These are phyloP conservation scores for Aleiodes testaceus DNA, from an alignment of 2,888 invertebrate genomes.

Conservation along the genomic window DNA sequence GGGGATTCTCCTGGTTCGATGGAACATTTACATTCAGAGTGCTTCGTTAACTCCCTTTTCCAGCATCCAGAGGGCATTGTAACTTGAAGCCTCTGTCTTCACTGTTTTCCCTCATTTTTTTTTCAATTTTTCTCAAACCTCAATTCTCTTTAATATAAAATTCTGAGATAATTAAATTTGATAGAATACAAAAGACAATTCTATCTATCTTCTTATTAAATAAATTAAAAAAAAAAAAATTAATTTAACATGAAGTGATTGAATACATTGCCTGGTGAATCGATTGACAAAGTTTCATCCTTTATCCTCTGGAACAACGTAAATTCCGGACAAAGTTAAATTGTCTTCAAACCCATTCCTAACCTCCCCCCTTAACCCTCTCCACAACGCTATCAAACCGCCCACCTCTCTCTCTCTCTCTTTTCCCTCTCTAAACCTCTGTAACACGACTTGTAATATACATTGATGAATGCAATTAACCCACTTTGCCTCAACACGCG, in stretches of 20 bases:
- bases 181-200: not conserved
- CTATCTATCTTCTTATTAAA: not conserved
- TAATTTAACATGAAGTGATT: conserved; percentile 21
- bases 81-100: conserved; percentile 40
- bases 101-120: not conserved
- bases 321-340: conserved; percentile 42
- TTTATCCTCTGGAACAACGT: conserved; percentile 26
- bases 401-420: conserved; percentile 10
- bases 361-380: not conserved
- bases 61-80: conserved; percentile 44
- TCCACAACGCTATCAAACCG: not conserved
- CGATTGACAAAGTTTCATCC: conserved; percentile 41
- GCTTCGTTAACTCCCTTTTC: conserved; percentile 56
- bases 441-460: conserved; percentile 33
- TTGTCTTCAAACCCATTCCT: conserved; percentile 35
- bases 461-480: conserved; percentile 54
- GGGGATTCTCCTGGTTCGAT: conserved; percentile 47
- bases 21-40: conserved; percentile 62
- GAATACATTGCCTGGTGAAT: conserved; percentile 35
- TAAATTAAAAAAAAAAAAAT: conserved; percentile 17
- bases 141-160: no score
- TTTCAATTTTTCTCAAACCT: no score
- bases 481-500: conserved; percentile 47
- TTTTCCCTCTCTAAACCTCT: conserved; percentile 18
- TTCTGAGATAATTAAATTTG: conserved; percentile 8